Percentiles rank a stretch among this genome's conserved stretches.
phyloP scores from a whole-genome alignment of 2,888 invertebrate genomes.

The Agrotis segetum region DNA sequence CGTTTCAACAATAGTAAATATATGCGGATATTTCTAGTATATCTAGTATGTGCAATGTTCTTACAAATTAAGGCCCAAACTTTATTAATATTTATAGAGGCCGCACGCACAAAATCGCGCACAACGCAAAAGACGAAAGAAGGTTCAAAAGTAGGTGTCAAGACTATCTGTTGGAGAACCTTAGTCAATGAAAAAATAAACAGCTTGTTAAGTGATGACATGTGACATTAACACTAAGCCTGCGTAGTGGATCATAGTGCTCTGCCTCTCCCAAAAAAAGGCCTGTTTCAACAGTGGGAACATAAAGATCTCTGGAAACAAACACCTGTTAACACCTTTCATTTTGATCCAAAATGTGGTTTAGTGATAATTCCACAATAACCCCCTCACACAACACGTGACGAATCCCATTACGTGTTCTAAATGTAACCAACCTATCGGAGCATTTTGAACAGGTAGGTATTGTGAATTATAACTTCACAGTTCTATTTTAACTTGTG shows the following conservation, averaged over 20 bases:
- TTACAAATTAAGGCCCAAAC: not conserved
- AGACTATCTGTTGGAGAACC: not conserved
- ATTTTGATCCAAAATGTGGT: no score
- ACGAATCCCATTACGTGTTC: not conserved
- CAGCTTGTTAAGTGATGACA: not conserved
- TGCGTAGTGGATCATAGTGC: not conserved
- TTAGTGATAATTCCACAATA: no score
- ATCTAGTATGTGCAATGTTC: not conserved
- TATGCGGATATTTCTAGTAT: constrained; percentile 18
- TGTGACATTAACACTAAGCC: not conserved
- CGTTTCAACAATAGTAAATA: not conserved
- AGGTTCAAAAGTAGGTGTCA: not conserved
- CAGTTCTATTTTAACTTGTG: constrained; percentile 20
- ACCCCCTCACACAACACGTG: no score
- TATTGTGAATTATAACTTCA: constrained; percentile 15
- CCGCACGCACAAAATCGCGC: not conserved
- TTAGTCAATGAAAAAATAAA: not conserved
- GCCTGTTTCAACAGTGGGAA: not conserved
- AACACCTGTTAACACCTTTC: not conserved
- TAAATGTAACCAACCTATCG: not conserved
- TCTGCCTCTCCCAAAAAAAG: not conserved
- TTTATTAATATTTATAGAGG: constrained; percentile 40
- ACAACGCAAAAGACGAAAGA: not conserved
- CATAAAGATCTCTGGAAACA: not conserved
- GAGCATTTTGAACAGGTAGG: constrained; percentile 19